Conservation (phyloP, 2,113 vertebrate genomes). For the Tringa solitaria region DNA sequence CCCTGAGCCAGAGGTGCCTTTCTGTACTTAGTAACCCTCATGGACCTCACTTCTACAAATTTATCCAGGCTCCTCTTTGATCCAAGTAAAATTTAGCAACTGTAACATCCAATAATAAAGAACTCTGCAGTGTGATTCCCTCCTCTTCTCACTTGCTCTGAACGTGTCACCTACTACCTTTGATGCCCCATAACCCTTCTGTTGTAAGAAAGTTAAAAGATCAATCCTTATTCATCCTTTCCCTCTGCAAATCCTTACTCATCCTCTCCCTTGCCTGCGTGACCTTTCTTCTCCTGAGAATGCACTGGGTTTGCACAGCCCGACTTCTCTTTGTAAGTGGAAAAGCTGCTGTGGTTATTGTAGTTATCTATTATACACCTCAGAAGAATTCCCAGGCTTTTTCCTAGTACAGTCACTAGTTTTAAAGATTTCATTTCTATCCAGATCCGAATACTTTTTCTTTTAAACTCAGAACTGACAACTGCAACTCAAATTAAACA, state of each 20-base stretch:
- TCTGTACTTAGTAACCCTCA: neutral
- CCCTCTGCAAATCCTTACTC: neutral
- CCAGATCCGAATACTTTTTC: neutral
- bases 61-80: neutral
- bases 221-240: neutral
- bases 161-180: neutral
- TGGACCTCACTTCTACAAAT: neutral
- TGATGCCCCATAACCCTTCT: neutral
- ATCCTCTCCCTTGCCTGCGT: neutral
- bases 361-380: neutral
- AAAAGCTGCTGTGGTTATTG: neutral
- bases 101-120: neutral
- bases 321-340: neutral
- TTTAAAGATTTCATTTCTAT: neutral
- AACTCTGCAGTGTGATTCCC: neutral
- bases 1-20: neutral
- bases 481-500: neutral
- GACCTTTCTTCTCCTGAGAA: neutral
- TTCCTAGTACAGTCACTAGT: neutral
- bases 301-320: neutral
- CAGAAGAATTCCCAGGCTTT: neutral
- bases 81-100: neutral
- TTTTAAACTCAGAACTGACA: neutral
- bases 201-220: neutral
- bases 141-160: neutral